Evolutionary conservation across 1,140 invertebrate species (phyloP).

Genomic region (Aphidius gifuensis): DNA sequence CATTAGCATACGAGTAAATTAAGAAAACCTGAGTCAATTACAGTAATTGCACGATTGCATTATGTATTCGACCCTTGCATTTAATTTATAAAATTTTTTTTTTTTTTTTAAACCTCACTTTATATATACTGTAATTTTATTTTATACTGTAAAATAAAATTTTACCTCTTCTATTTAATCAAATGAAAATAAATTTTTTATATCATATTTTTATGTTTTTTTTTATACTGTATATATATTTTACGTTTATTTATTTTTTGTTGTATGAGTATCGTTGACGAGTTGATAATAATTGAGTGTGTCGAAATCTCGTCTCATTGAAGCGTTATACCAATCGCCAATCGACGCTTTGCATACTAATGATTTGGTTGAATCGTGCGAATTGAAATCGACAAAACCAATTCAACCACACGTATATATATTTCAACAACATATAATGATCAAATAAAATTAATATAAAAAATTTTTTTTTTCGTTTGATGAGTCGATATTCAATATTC

Average conservation of each 20-base stretch:
- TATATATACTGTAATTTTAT: neutral
- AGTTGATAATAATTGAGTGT: conserved; percentile 19
- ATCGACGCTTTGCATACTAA: conserved; percentile 20
- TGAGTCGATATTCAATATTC: too few relatives aligned
- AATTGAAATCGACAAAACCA: conserved; percentile 7
- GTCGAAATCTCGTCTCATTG: conserved; percentile 18
- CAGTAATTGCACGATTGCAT: conserved; percentile 36
- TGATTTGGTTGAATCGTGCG: conserved; percentile 15
- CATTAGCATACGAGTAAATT: conserved; percentile 34
- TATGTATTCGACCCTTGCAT: conserved; percentile 18
- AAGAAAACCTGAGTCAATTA: conserved; percentile 30
- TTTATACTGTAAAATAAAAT: too few relatives aligned
- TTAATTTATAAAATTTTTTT: too few relatives aligned
- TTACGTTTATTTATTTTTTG: too few relatives aligned
- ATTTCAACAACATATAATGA: neutral
- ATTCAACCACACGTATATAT: conserved; percentile 2
- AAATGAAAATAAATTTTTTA: too few relatives aligned
- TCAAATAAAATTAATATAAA: too few relatives aligned
- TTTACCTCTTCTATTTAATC: too few relatives aligned
- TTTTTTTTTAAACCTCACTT: too few relatives aligned
- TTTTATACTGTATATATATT: too few relatives aligned
- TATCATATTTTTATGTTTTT: too few relatives aligned
- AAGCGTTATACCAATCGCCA: conserved; percentile 19
- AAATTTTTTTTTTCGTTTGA: too few relatives aligned
- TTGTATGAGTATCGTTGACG: neutral